Conservation (phyloP, 2,113 vertebrate species). For the Grantiella picta region DNA sequence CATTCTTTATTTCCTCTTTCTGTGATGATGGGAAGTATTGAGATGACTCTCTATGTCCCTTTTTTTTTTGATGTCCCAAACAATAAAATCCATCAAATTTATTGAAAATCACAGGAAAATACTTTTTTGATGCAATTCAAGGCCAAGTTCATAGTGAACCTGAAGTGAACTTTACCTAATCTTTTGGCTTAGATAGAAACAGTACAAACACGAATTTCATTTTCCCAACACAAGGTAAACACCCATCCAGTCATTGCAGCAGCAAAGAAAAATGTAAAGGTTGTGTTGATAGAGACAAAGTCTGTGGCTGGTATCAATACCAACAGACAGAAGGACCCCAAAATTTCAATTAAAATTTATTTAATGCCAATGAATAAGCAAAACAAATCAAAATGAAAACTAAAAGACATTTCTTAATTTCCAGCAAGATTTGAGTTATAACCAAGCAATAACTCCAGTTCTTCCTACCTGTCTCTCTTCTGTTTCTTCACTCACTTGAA, state of each 20-base stretch:
- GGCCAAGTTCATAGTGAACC: background rate
- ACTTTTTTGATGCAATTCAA: background rate
- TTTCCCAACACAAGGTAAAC: background rate
- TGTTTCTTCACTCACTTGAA: background rate
- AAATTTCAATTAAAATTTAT: background rate
- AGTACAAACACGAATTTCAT: background rate
- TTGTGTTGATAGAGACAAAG: background rate
- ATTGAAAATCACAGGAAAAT: background rate
- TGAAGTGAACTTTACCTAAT: background rate
- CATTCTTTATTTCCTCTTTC: background rate
- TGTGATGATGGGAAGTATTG: background rate
- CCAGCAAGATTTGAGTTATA: background rate
- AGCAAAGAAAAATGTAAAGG: background rate
- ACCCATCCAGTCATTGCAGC: background rate
- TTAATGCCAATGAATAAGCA: background rate
- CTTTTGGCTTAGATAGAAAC: background rate
- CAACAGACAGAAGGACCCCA: background rate
- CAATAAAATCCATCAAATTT: background rate
- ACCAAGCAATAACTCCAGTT: background rate
- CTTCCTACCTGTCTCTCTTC: background rate
- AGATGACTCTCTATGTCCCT: background rate
- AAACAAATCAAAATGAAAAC: fast-evolving
- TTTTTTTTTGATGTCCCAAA: background rate
- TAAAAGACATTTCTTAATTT: background rate
- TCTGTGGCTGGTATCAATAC: background rate